phyloP scores from a whole-genome alignment of 2,888 invertebrate genomes.

The Drosophila helvetica region DNA sequence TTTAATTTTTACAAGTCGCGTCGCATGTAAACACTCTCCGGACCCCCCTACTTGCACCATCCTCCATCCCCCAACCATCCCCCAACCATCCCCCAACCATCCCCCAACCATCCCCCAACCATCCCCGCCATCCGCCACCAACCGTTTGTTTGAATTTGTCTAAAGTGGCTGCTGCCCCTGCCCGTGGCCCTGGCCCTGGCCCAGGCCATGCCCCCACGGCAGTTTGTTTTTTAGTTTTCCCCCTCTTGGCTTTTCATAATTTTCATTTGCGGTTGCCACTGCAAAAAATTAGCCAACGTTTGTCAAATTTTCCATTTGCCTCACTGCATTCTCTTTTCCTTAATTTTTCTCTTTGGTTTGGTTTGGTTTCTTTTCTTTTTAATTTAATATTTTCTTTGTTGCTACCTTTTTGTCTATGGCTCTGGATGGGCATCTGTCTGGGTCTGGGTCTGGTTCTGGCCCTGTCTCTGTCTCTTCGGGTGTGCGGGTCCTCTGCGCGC shows the following conservation, averaged over 20 bases:
- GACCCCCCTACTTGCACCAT: constrained; percentile 3
- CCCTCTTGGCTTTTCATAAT: constrained; percentile 67
- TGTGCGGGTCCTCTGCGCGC: constrained; percentile 23
- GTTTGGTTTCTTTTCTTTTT: constrained; percentile 67
- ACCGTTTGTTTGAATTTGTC: constrained; percentile 79
- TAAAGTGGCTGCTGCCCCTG: constrained; percentile 63
- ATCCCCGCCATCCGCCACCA: constrained; percentile 32
- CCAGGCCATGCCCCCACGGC: constrained; percentile 18
- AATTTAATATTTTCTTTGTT: constrained; percentile 73
- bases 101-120: constrained; percentile 38
- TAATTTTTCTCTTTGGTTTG: constrained; percentile 19
- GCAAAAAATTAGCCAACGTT: constrained; percentile 44
- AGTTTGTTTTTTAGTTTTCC: constrained; percentile 11
- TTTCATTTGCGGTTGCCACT: constrained; percentile 47
- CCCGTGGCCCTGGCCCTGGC: background rate
- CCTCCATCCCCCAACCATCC: background rate
- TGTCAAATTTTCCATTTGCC: constrained; percentile 69
- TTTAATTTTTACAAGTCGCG: constrained; percentile 65
- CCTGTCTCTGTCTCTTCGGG: constrained; percentile 26
- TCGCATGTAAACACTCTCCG: constrained; percentile 63
- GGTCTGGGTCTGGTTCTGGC: constrained; percentile 30
- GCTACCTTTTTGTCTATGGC: constrained; percentile 40
- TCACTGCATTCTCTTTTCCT: constrained; percentile 23
- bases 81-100: constrained; percentile 26
- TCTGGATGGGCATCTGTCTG: constrained; percentile 35